Evolutionary conservation across 2,797 vertebrate genomes (phyloP), one percentile per base, ranked within the genome.

Genomic region (Stomatorhinus walkeri): DNA sequence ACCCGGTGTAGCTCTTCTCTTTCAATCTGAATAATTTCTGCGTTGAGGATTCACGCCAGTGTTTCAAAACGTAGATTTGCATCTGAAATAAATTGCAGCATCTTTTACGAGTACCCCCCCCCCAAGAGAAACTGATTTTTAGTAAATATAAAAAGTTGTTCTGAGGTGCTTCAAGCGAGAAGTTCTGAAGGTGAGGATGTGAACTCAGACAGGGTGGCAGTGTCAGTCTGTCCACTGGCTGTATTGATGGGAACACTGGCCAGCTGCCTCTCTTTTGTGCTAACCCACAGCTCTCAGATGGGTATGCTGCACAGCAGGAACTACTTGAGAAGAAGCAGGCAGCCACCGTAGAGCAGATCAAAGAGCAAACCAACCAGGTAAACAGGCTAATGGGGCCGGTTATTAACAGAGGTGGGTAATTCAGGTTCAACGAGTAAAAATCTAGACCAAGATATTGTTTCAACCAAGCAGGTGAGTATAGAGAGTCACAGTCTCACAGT

Each of bases 261-360:
- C 46, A 8, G 85, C 52, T 40, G n/a, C 9, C 10, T 48, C 36
- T 68, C 22, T 68, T 46, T 51, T 49, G 43, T 61, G 88, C 92
- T 2, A 89, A 89, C 90, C 84, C 91, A 5, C 94, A 98, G 98
- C 89, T 96, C 91, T 94, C 93, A 68, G 97, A 97, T 87, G 94
- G 91, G 89, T 91, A 93, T 93, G 94, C 90, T 87, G 93, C 91
- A n/a, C 95, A 95, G 16, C 97, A 97, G 93, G 94, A 95, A 91
- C 95, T 93, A 89, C 95, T 99, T 91, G 96, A 96, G 92, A 96
- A 96, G 94, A 99, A 97, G 91, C 98, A 99, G 91, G 94, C 94
- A 0, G 95, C 94, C 5, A 97, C 95, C 28, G 93, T 98, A 91
- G 96, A 96, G 36, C 94, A 95, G 89, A 97, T 99, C 94, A 97